Conservation (phyloP, 2,113 vertebrate species). For the Crotalus viridis region DNA sequence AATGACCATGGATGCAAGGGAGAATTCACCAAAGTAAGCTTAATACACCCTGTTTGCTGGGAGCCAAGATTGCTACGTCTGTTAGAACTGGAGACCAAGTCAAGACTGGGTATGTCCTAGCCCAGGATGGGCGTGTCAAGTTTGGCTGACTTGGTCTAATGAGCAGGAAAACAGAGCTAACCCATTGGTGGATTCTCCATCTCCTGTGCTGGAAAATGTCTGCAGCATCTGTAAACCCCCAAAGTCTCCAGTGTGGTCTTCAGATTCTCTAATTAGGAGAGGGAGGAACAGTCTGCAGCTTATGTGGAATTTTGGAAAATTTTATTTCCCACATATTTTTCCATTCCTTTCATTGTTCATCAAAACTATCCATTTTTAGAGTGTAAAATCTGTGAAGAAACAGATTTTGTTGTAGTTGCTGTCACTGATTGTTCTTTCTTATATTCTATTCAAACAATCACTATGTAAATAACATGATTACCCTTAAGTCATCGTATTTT, state of each 20-base stretch:
- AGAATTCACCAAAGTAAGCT: too few species aligned
- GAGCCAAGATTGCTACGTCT: too few species aligned
- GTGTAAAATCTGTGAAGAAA: background rate
- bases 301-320: background rate
- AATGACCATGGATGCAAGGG: too few species aligned
- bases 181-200: too few species aligned
- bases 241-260: background rate
- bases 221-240: background rate
- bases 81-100: too few species aligned
- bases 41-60: too few species aligned
- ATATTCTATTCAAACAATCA: background rate
- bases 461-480: background rate
- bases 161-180: too few species aligned
- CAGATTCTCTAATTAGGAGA: background rate
- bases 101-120: too few species aligned
- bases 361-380: background rate
- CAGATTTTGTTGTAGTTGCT: background rate
- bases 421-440: background rate
- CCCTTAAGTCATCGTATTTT: background rate
- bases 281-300: background rate
- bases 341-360: background rate
- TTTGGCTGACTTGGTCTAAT: too few species aligned
- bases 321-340: background rate
- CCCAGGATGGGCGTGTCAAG: too few species aligned
- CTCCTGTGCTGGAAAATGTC: background rate